Percentiles rank a stretch among this genome's conserved stretches.
These are phyloP conservation scores for Hippocampus abdominalis DNA, from an alignment of 2,113 vertebrate genomes.

Conservation along the genomic window DNA sequence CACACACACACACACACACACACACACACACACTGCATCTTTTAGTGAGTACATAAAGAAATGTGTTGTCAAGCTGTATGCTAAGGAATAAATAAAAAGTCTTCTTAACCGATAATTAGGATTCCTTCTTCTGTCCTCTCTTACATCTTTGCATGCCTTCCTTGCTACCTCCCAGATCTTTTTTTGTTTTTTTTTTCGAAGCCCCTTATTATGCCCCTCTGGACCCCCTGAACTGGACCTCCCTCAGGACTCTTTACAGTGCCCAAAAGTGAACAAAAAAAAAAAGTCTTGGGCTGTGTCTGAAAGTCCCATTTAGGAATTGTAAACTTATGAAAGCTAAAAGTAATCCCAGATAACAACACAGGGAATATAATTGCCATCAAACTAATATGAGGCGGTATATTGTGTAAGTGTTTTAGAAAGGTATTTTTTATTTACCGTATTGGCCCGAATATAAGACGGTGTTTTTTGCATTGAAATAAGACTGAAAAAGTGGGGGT, in stretches of 20 bases:
- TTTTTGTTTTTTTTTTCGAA: not conserved
- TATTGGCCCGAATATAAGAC: too few species aligned
- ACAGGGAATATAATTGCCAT: slow-evolving; percentile 9
- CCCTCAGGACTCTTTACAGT: slow-evolving; percentile 7
- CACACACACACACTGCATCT: slow-evolving; percentile 21
- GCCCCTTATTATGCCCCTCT: not conserved
- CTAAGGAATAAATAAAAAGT: slow-evolving; percentile 37
- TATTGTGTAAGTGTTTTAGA: slow-evolving; percentile 14
- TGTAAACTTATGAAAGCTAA: not conserved
- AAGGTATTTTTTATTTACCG: slow-evolving; percentile 19
- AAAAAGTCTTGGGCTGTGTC: not conserved
- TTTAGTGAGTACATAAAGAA: slow-evolving; percentile 42
- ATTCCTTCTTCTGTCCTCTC: slow-evolving; percentile 18
- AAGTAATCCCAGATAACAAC: not conserved
- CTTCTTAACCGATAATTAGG: slow-evolving; percentile 35
- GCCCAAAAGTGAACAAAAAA: slow-evolving; percentile 1
- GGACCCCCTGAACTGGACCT: slow-evolving; percentile 14
- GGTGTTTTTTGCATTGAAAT: too few species aligned
- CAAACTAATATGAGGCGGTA: slow-evolving; percentile 6
- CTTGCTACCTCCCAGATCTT: not conserved
- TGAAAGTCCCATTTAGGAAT: too few species aligned
- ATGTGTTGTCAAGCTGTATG: slow-evolving; percentile 25
- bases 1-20: slow-evolving; percentile 25
- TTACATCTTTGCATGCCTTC: slow-evolving; percentile 24
- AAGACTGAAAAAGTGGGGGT: too few species aligned